Percentiles rank a stretch among this genome's conserved stretches.
Evolutionary conservation across 1,140 invertebrate species (phyloP).

Genomic region (Pogonognathellus flavescens): DNA sequence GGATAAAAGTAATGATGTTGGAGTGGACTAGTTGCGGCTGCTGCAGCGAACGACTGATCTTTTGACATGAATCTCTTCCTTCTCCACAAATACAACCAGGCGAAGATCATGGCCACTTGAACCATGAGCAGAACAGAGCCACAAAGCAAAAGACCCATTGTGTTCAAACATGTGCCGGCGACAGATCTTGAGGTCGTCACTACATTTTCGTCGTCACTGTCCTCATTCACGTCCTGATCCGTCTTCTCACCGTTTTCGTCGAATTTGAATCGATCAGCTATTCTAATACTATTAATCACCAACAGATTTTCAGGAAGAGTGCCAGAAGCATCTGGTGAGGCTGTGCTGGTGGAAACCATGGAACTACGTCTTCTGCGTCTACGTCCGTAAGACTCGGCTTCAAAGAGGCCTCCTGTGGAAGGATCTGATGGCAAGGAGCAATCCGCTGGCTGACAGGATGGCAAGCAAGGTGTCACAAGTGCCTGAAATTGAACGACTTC

Average conservation of each 20-base stretch:
- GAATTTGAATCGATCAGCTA: constrained; percentile 73
- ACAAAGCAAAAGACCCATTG: constrained; percentile 69
- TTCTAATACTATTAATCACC: constrained; percentile 72
- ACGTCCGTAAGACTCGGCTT: constrained; percentile 71
- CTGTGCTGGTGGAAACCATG: not conserved
- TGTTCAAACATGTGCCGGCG: constrained; percentile 67
- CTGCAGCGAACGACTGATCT: constrained; percentile 45
- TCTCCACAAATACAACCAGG: constrained; percentile 70
- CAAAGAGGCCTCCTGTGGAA: constrained; percentile 69
- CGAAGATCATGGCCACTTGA: constrained; percentile 70
- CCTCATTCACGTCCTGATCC: constrained; percentile 45
- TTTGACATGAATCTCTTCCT: constrained; percentile 65
- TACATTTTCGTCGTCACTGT: constrained; percentile 54
- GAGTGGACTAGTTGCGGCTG: constrained; percentile 37
- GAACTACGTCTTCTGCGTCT: constrained; percentile 67
- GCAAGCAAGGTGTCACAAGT: constrained; percentile 73
- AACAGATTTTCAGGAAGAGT: constrained; percentile 70
- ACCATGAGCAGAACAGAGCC: constrained; percentile 70
- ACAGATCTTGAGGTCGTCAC: constrained; percentile 35
- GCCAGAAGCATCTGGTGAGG: constrained; percentile 4
- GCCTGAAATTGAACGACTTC: constrained; percentile 75
- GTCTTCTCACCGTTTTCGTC: constrained; percentile 58
- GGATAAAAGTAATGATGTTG: constrained; percentile 51
- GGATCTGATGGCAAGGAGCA: constrained; percentile 70
- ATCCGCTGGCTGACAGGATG: constrained; percentile 72